Percentiles rank a stretch among this genome's conserved stretches.
Conservation (phyloP, 2,888 invertebrate genomes). For the Coleophora flavipennella region DNA sequence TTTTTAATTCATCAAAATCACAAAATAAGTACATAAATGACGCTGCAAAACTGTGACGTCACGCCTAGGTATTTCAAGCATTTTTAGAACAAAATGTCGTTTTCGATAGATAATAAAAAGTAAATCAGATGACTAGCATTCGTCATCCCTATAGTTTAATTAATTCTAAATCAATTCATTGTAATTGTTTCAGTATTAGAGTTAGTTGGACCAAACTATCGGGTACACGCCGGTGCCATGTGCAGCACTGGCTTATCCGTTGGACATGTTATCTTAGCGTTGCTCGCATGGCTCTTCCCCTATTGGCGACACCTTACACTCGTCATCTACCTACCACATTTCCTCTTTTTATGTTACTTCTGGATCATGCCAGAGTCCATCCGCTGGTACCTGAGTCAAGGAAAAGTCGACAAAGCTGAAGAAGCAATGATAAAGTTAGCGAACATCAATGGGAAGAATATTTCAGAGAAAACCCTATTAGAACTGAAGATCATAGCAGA, state of each 20-base stretch:
- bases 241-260: slow-evolving; percentile 78
- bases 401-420: slow-evolving; percentile 76
- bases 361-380: too few species aligned
- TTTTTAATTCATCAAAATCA: too few species aligned
- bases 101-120: too few species aligned
- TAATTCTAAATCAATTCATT: too few species aligned
- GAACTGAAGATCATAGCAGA: slow-evolving; percentile 28
- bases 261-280: slow-evolving; percentile 77
- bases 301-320: slow-evolving; percentile 79
- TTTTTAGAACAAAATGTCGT: too few species aligned
- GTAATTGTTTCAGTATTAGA: slow-evolving; percentile 85
- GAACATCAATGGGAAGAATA: slow-evolving; percentile 60
- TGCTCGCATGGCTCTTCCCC: slow-evolving; percentile 77
- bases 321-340: too few species aligned
- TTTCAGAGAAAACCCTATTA: slow-evolving; percentile 37
- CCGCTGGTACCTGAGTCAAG: slow-evolving; percentile 81
- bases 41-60: too few species aligned
- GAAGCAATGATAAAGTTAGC: slow-evolving; percentile 74
- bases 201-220: slow-evolving; percentile 78
- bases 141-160: too few species aligned
- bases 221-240: slow-evolving; percentile 78
- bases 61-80: too few species aligned
- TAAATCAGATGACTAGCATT: too few species aligned
- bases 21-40: too few species aligned
- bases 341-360: too few species aligned